Base-by-base conservation (phyloP, 2,113 vertebrate species). In the Pachyramphus minor region DNA sequence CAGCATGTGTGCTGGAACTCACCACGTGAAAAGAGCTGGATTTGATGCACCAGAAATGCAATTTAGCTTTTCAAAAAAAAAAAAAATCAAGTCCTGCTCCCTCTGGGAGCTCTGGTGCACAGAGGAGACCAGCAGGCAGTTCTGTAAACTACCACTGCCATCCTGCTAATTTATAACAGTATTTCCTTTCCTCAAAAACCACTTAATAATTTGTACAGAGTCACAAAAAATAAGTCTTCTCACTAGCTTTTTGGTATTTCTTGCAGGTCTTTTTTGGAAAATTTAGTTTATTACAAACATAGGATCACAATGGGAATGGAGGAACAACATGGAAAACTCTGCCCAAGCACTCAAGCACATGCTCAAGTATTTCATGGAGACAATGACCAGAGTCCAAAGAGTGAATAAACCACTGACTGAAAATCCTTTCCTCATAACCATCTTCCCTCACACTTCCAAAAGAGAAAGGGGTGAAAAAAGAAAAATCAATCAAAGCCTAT, bases 391-490 rank as follows among this genome's bases (percentile, higher is more conserved):
- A 52, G 3, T 73, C 30, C 19, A 85, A 85, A 69, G 45, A 83
- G 15, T 14, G 17, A 84, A 68, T 52, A 79, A 75, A 72, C 8
- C 7, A 75, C 25, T 7, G 12, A 68, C 11, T 56, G 8, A 84
- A 80, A 88, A 77, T 49, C 9, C 21, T 55, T 81, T 77, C 53
- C 39, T 80, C 31, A 41, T 10, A 86, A 85, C 8, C 17, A 63
- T 42, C 11, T 72, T 25, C 27, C 11, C 72, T 28, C 28, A 62
- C 10, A 22, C 4, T 74, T 80, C 28, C 3, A 7, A 50, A 72
- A 59, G 14, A 47, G 6, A 35, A 6, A 6, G 2, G 6, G 3
- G 2, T 16, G 5, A n/a, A 22, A 6, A 16, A 33, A n/a, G 42
- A 17, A 8, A 8, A n/a, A 27, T 17, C 35, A 69, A 56, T 14